Evolutionary conservation across 2,797 vertebrate species (phyloP).

Genomic region (Nannoperca australis): DNA sequence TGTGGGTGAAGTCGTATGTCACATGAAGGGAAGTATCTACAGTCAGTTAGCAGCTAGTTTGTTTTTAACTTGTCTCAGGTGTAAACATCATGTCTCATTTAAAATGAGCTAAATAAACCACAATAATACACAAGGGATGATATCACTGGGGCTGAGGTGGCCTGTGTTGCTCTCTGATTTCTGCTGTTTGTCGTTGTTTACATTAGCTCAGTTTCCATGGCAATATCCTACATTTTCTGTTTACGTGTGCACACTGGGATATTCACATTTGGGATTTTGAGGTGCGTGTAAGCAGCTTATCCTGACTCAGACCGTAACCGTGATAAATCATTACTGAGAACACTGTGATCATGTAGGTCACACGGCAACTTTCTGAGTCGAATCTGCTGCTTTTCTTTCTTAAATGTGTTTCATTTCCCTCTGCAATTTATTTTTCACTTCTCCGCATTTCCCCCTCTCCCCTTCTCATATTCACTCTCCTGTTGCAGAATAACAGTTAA

Average conservation of each 20-base stretch:
- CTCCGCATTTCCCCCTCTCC: not conserved
- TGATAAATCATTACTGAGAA: slow-evolving; percentile 59
- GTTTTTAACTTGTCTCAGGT: not conserved
- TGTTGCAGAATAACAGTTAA: slow-evolving; percentile 23
- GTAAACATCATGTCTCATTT: slow-evolving; percentile 7
- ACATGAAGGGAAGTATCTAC: not conserved
- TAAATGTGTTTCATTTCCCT: not conserved
- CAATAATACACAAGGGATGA: not conserved
- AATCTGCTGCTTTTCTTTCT: slow-evolving; percentile 14
- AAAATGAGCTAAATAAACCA: not conserved
- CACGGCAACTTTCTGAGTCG: slow-evolving; percentile 26
- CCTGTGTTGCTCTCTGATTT: slow-evolving; percentile 17
- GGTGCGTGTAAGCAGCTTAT: slow-evolving; percentile 71
- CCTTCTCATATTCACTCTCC: not conserved
- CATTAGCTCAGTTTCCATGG: slow-evolving; percentile 66
- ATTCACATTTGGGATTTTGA: slow-evolving; percentile 68
- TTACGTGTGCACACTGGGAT: slow-evolving; percentile 57
- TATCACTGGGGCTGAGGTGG: not conserved
- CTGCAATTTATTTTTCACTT: not conserved
- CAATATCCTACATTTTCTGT: slow-evolving; percentile 59
- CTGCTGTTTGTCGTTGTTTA: slow-evolving; percentile 41
- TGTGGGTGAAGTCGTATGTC: not conserved
- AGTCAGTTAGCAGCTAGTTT: not conserved
- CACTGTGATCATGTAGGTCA: slow-evolving; percentile 43
- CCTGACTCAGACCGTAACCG: slow-evolving; percentile 49